These are phyloP conservation scores for Drosophila anceps DNA, from an alignment of 2,888 invertebrate genomes.

Conservation along the genomic window DNA sequence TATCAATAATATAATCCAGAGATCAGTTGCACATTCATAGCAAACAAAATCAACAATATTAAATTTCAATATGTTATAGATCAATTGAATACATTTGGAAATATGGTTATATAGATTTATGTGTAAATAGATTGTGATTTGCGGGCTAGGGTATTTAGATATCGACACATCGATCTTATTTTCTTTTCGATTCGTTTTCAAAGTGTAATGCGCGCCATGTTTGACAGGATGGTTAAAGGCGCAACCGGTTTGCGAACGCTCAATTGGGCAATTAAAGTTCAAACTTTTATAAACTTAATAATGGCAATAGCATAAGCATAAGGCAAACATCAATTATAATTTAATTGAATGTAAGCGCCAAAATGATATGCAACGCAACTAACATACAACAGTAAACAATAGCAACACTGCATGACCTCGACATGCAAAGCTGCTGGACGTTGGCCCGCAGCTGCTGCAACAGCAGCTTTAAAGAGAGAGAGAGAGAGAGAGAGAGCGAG, in stretches of 20 bases:
- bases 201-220: constrained; percentile 28
- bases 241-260: constrained; percentile 51
- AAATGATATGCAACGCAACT: constrained; percentile 39
- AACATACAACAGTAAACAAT: constrained; percentile 20
- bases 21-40: background rate
- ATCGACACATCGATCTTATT: constrained; percentile 1
- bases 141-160: constrained; percentile 7
- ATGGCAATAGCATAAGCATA: constrained; percentile 53
- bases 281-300: too few relatives aligned
- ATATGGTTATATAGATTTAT: too few relatives aligned
- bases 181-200: constrained; percentile 36
- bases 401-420: constrained; percentile 72
- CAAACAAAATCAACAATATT: background rate
- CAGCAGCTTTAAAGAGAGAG: constrained; percentile 35
- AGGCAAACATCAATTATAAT: constrained; percentile 69
- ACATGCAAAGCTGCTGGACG: constrained; percentile 76
- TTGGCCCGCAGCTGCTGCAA: constrained; percentile 56
- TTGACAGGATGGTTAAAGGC: constrained; percentile 42
- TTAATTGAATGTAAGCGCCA: constrained; percentile 71
- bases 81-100: too few relatives aligned
- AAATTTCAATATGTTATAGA: background rate
- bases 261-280: constrained; percentile 67
- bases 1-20: background rate
- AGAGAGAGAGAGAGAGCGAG: constrained; percentile 15
- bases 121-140: background rate